Base-by-base conservation (phyloP, 2,797 vertebrate species). In the Vultur gryphus region DNA sequence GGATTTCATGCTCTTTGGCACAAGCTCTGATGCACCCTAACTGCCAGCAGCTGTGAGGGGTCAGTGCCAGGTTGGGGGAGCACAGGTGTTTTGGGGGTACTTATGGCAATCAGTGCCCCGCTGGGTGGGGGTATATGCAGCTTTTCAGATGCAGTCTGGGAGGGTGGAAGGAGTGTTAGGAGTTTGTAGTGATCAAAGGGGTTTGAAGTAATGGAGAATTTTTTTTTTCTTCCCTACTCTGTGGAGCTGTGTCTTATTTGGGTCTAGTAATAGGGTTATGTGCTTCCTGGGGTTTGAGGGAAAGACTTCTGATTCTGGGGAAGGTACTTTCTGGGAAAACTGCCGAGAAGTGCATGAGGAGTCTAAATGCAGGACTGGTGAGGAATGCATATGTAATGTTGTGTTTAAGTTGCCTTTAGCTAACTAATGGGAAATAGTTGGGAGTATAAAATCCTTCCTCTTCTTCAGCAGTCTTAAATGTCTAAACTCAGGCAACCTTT, bases 171-270 rank as follows among this genome's bases (percentile, higher is more conserved):
- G 13, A 54, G 16, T 0, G 1, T 4, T 7, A 33, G 12, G 33
- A 78, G 29, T 7, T 41, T 49, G 2, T 8, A 37, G 10, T 25
- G 23, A 11, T 49, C 3, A 16, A 69, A n/a, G 2, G 4, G 3
- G 4, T 28, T 41, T 65, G 16, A 73, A 26, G 13, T 2, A 26
- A 15, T 0, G 2, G 1, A 19, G 2, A 37, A 3, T 0, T 43
- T 21, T 14, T 10, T 20, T 52, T 28, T 29, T 8, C 13, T 1
- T 1, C 0, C 6, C 0, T 15, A 0, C 0, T 28, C 0, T 37
- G 26, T 76, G 7, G 15, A 7, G 2, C 0, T 69, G 6, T 58
- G 3, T 16, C 3, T 16, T 21, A 2, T 6, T 79, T 2, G 9
- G 29, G 15, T 0, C 2, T 37, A 2, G 25, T 2, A 13, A 11